Evolutionary conservation across 2,113 vertebrate species (phyloP).

Genomic region (Ictalurus furcatus): DNA sequence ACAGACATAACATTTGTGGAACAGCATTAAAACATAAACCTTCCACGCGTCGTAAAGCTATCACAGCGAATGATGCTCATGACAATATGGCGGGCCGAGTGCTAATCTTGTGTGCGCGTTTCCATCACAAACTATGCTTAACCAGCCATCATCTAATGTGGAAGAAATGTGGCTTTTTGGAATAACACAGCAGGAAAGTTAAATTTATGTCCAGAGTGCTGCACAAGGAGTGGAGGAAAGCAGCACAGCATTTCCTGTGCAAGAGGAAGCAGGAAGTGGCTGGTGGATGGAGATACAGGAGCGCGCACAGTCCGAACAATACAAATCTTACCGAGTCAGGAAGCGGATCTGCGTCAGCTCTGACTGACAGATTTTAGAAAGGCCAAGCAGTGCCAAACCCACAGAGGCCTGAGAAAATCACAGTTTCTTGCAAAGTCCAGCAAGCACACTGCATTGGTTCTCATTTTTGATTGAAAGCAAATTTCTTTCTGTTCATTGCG

Average conservation of each 20-base stretch:
- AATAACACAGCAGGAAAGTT: conserved; percentile 40
- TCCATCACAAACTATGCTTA: neutral
- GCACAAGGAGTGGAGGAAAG: conserved; percentile 47
- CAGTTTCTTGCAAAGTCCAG: conserved; percentile 36
- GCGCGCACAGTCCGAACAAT: conserved; percentile 77
- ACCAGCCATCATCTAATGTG: conserved; percentile 9
- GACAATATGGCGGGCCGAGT: neutral
- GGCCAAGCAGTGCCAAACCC: conserved; percentile 72
- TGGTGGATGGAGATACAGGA: conserved; percentile 75
- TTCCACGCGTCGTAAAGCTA: neutral
- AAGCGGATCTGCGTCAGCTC: conserved; percentile 84
- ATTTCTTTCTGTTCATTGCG: neutral
- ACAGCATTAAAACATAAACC: neutral
- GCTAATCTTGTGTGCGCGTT: conserved; percentile 10
- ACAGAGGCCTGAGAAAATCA: conserved; percentile 59
- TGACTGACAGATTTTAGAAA: conserved; percentile 62
- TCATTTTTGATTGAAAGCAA: neutral
- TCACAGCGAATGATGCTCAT: neutral
- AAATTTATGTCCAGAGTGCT: conserved; percentile 50
- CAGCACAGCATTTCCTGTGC: conserved; percentile 73
- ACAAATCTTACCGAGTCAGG: conserved; percentile 73
- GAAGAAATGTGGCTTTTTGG: conserved; percentile 39
- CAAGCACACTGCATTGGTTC: conserved; percentile 58
- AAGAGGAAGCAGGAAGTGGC: conserved; percentile 85
- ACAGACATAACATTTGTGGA: neutral